Evolutionary conservation across 2,113 vertebrate species (phyloP), one percentile per base, ranked within the genome.

Genomic region (Agapornis roseicollis): DNA sequence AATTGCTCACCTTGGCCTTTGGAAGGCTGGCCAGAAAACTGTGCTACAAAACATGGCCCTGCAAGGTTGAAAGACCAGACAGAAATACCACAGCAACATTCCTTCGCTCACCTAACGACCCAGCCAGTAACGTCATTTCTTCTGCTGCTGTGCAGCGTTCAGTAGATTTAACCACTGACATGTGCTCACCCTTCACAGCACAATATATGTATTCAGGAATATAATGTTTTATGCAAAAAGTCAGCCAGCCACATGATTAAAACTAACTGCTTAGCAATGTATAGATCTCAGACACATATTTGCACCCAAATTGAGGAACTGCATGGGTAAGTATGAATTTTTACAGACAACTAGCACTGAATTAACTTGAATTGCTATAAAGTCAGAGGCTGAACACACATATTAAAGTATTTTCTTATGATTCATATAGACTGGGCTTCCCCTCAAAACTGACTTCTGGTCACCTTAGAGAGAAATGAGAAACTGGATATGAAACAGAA

Each of bases 41-140:
- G 41, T 18, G 9, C 65, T 60, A n/a, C 24, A 69, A 64, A 94
- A 91, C 87, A 60, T 1, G 4, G 46, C 65, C 66, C 63, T 68
- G 31, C 50, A 85, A 85, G 70, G 56, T 58, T 91, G 70, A 92
- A 88, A 91, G 24, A 76, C 41, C 44, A 82, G 49, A 37, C 33
- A 89, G 70, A 94, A 93, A 89, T 53, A 88, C 80, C 61, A 87
- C 28, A 94, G 78, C 49, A 90, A 46, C 46, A 33, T 65, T 85
- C 46, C 41, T 83, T 65, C 1, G 0, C 72, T 85, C 66, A 86
- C 73, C 80, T 80, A 53, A 87, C 79, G 47, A 91, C 53, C 70
- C 63, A 89, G 73, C 2, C 66, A 80, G 53, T 37, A 79, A 93
- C 61, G 47, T 88, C 7, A 10, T 72, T 93, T 74, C 44, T 86